Evolutionary conservation across 2,888 invertebrate species (phyloP), one percentile per base, ranked within the genome.

Genomic region (Anagyrus pseudococci): DNA sequence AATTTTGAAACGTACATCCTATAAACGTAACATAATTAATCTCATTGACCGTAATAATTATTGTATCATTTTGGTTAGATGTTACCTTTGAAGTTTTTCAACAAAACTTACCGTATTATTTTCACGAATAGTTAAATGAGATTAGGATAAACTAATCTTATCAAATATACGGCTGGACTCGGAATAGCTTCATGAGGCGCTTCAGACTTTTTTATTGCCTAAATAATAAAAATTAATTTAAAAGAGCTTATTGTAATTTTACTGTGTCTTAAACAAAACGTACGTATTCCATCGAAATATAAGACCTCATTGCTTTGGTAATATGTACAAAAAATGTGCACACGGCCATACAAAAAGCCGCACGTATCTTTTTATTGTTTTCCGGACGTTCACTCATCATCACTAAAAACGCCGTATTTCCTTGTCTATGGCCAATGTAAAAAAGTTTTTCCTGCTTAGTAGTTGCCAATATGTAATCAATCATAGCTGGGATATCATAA

Each of bases 381-480:
- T 86, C 85, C 0, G 90, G 88, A n/a, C 81, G 79, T 56, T 86
- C 81, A 0, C 88, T 85, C 17, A 83, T 83, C 87, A 90, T 85
- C 0, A 90, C 88, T 74, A 85, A 91, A 75, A 89, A 90, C 1
- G 82, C 73, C 0, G 90, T 89, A 0, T 89, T 88, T 7, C 93
- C 94, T 77, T 87, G 86, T 0, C 93, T 94, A 76, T 94, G 92
- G 0, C 94, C 95, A 1, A 91, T 81, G 75, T 93, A 94, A 72
- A 89, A 89, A 0, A 95, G 72, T 54, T 87, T 82, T 0, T 84
- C 69, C 25, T 84, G 82, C 0, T 85, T 84, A 0, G 92, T 90
- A 2, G 70, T 54, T 0, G 76, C 72, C 0, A 89, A 79, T n/a
- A 89, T 83, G 72, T 89, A 87, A 75, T 96, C 90, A 47, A 97